Conservation (phyloP, 1,140 invertebrate species). For the Physella acuta region DNA sequence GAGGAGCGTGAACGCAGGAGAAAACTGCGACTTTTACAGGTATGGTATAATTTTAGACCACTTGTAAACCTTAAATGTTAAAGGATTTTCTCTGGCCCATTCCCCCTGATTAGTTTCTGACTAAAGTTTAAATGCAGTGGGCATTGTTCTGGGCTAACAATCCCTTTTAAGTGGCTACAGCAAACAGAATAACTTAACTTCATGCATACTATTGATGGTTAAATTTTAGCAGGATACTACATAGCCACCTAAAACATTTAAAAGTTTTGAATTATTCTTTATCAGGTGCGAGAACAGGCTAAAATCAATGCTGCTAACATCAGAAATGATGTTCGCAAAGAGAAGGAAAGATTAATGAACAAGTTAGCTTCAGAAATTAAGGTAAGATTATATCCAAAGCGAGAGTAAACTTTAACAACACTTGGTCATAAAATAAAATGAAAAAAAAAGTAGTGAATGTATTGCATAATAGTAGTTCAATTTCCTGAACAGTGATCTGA, state of each 20-base stretch:
- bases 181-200: not conserved
- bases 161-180: too few relatives aligned
- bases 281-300: slow-evolving; percentile 55
- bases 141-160: too few relatives aligned
- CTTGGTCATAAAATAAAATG: too few relatives aligned
- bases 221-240: not conserved
- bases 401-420: too few relatives aligned
- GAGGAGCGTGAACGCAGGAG: slow-evolving; percentile 51
- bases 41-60: slow-evolving; percentile 14
- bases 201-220: not conserved
- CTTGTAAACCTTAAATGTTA: too few relatives aligned
- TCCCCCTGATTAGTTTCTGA: not conserved
- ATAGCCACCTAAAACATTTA: not conserved
- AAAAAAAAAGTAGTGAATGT: too few relatives aligned
- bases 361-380: slow-evolving; percentile 47
- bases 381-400: slow-evolving; percentile 32
- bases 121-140: not conserved
- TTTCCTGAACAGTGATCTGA: too few relatives aligned
- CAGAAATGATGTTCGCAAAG: slow-evolving; percentile 51
- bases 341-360: slow-evolving; percentile 48
- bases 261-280: not conserved
- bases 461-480: too few relatives aligned
- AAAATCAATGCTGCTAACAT: slow-evolving; percentile 54
- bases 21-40: slow-evolving; percentile 53
- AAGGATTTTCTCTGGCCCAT: not conserved